Base-by-base conservation (phyloP, 2,113 vertebrate species). In the Xenopus laevis region DNA sequence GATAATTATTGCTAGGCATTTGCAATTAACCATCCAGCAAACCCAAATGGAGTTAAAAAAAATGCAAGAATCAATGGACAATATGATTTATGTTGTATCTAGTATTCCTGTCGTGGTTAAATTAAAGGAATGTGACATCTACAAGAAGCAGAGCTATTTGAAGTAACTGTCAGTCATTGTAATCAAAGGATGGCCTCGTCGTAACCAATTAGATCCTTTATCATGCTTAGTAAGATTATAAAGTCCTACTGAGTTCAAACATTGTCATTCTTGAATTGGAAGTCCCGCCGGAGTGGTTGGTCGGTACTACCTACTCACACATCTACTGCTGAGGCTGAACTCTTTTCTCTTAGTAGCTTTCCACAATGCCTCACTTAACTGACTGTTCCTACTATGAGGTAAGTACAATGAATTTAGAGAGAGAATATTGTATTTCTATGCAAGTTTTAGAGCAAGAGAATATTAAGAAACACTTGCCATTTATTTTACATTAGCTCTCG, bases 301-400 rank as follows among this genome's bases (percentile, higher is more conserved):
- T 69, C 79, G 78, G 20, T 71, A 78, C 62, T 71, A 78, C 62
- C 45, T 20, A 47, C 20, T 55, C 68, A 53, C 65, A 17, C 72
- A 67, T 77, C 60, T 13, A 50, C 50, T 75, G 61, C 68, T 81
- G 81, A 55, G 85, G 81, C 40, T 50, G 79, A 79, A 76, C 60
- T 21, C 1, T 82, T 74, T 40, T 78, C 72, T 78, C 81, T 76
- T 65, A 40, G 52, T 80, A 83, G 86, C 89, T 87, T 83, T 76
- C 68, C 86, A 84, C 80, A 90, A 93, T 94, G 91, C 88, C 86
- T 90, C 87, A 94, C 84, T 88, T 93, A 86, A 87, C 83, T 74
- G 92, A 93, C 84, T 92, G 88, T 83, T 83, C 80, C 74, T 91
- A 86, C 84, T 92, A 87, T 84, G 89, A 85, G 71, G 85, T 93